A percentile compares a stretch with the other conserved stretches of the same genome.
Evolutionary conservation across 2,797 vertebrate genomes (phyloP).

Genomic region (Miichthys miiuy): DNA sequence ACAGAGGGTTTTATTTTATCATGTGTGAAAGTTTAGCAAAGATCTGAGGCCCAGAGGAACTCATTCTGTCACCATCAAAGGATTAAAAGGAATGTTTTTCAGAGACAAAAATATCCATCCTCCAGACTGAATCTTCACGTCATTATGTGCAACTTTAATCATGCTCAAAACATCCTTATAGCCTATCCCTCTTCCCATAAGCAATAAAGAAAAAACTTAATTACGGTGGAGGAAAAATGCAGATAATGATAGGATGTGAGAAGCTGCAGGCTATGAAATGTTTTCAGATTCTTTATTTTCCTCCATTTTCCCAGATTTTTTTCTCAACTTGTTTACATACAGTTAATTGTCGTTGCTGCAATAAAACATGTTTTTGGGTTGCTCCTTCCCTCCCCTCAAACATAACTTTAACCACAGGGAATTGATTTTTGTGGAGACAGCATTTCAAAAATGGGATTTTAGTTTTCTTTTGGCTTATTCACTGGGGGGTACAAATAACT

Average conservation of each 20-base stretch:
- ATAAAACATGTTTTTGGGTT: conserved; percentile 74
- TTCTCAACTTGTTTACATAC: conserved; percentile 80
- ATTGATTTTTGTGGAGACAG: conserved; percentile 68
- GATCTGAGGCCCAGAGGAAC: conserved; percentile 65
- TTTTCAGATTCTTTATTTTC: conserved; percentile 79
- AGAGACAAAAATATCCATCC: conserved; percentile 61
- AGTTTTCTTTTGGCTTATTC: conserved; percentile 55
- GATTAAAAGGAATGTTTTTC: conserved; percentile 66
- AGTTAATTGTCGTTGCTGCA: conserved; percentile 77
- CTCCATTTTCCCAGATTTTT: conserved; percentile 74
- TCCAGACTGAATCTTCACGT: conserved; percentile 70
- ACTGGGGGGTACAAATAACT: conserved; percentile 43
- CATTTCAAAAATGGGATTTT: conserved; percentile 69
- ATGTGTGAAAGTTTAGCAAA: conserved; percentile 74
- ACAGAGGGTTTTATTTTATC: conserved; percentile 62
- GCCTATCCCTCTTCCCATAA: conserved; percentile 81
- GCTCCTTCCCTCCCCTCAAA: conserved; percentile 59
- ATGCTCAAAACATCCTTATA: conserved; percentile 80
- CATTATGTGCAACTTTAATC: conserved; percentile 83
- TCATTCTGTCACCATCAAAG: conserved; percentile 73
- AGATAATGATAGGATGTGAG: conserved; percentile 86
- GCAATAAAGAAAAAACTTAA: conserved; percentile 85
- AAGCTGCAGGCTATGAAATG: conserved; percentile 76
- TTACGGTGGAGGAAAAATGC: conserved; percentile 83
- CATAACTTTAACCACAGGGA: conserved; percentile 64